Evolutionary conservation across 2,888 invertebrate genomes (phyloP), one percentile per base, ranked within the genome.

Genomic region (Patella caerulea): DNA sequence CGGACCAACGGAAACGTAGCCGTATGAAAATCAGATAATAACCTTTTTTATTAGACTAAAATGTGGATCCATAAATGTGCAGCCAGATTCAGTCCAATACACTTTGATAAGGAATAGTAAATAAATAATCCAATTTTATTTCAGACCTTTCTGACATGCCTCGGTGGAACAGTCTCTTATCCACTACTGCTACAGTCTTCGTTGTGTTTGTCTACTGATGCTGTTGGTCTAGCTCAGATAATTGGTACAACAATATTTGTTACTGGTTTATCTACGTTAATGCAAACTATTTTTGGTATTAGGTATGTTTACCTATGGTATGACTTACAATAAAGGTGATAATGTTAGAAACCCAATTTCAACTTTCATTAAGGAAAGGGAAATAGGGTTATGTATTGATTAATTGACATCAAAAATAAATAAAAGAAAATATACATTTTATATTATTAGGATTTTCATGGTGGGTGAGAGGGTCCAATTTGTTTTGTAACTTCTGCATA

Each of bases 161-260:
- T 96, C 80, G 96, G 96, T 0, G 86, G 88, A 0, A 96, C 96
- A 59, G 95, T 96, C 9, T 94, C 96, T 2, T 95, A 96, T 83
- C 96, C 96, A 0, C 95, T 96, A 88, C 95, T 96, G 80, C 91
- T 96, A 79, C 80, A 82, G 19, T 95, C 95, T 0, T 95, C 95
- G 1, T 93, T 96, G 15, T 96, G 96, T 90, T 95, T 96, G 94
- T 93, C 93, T 7, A 85, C 87, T 1, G 88, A 89, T 76, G 83
- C 85, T 17, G 86, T 91, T 0, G 90, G 87, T 7, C 86, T 89
- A 69, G 87, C 90, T 65, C 88, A 91, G 75, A 74, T 92, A 3
- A 87, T 91, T 52, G 88, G 89, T 17, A 91, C 92, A 3, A 88
- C 89, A 34, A 91, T 92, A 84, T 91, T 92, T 77, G 87, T 91